Evolutionary conservation across 2,888 invertebrate species (phyloP), one percentile per base, ranked within the genome.

Genomic region (Dyspetes luteomarginatus): DNA sequence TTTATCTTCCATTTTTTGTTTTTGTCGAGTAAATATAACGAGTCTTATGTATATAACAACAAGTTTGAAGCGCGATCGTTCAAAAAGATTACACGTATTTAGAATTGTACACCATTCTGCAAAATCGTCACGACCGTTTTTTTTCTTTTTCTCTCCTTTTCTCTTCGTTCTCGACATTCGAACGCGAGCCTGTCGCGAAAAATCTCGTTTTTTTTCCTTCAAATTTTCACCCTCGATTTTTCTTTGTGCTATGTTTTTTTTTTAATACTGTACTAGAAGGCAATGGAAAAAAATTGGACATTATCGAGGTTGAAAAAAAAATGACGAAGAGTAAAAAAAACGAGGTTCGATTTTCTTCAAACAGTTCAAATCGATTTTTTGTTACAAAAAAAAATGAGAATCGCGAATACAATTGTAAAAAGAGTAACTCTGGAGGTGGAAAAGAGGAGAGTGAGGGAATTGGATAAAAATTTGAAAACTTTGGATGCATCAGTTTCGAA

Each of bases 11-110:
- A 50, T 43, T 41, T 60, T 30, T 68, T 50, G 62, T 67, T 52
- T 76, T 73, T 78, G 81, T 85, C 78, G 84, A 87, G 85, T 89
- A 87, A 88, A 87, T 91, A 91, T 92, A 74, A 74, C 73, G 73
- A 89, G 87, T 85, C 91, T 92, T 92, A 92, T 92, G 89, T 90
- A 92, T 92, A 92, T 92, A 92, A 91, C 91, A 92, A 92, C 92
- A 92, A 91, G 89, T 88, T 64, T 89, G 90, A 90, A 92, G 89
- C 88, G 87, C 89, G 89, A 91, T 88, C 89, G 87, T 88, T 91
- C 88, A 87, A 89, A 91, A 90, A 91, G 87, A 88, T 90, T 90
- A 91, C 86, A 88, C 85, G 89, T 89, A 91, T 90, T 91, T 91
- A 90, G 89, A 91, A 91, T 91, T 88, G 88, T 87, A 88, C 87